Evolutionary conservation across 2,888 invertebrate species (phyloP).

Genomic region (Lycia hirtaria): DNA sequence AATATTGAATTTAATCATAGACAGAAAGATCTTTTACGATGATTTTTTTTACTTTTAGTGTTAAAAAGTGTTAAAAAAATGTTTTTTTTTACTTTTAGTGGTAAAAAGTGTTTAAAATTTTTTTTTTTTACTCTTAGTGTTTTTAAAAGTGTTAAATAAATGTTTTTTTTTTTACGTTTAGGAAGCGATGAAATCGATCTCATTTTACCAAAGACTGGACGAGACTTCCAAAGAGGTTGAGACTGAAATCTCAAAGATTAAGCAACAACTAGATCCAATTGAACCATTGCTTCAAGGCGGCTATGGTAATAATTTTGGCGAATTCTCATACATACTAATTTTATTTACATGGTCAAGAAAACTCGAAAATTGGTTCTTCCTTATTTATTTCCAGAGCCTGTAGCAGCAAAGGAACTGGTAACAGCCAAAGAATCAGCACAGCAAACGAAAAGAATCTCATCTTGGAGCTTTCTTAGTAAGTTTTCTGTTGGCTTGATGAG

Average conservation of each 20-base stretch:
- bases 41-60: no score
- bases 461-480: conserved; percentile 62
- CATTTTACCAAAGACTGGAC: conserved; percentile 57
- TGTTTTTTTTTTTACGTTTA: no score
- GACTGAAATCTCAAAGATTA: conserved; percentile 59
- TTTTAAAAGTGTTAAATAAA: no score
- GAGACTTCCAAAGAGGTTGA: conserved; percentile 58
- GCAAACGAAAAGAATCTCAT: conserved; percentile 40
- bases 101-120: no score
- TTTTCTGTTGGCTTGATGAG: conserved; percentile 24
- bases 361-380: no score
- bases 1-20: no score
- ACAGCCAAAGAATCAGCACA: conserved; percentile 38
- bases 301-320: conserved; percentile 41
- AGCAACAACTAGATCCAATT: conserved; percentile 54
- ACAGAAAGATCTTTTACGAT: not conserved
- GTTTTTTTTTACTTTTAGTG: no score
- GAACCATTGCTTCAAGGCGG: conserved; percentile 48
- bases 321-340: no score
- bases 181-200: conserved; percentile 63
- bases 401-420: conserved; percentile 43
- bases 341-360: no score
- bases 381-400: conserved; percentile 50
- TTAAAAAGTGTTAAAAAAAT: no score
- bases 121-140: no score